Percentiles rank a stretch among this genome's conserved stretches.
Evolutionary conservation across 1,140 invertebrate genomes (phyloP).

Genomic region (Procambarus virginalis): DNA sequence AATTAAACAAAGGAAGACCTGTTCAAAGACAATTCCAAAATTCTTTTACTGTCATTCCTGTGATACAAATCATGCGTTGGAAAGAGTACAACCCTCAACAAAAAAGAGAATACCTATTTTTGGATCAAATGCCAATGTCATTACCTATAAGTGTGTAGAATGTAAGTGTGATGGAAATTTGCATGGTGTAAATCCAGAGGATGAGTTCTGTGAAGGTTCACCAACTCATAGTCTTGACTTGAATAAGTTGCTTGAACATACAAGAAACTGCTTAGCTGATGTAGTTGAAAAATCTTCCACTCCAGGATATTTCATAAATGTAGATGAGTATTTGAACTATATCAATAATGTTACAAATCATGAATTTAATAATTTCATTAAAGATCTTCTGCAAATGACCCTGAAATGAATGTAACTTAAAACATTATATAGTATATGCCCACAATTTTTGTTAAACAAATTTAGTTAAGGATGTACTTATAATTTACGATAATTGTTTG

Average conservation of each 20-base stretch:
- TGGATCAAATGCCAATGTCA: background rate
- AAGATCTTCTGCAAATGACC: background rate
- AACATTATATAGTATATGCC: too few species aligned
- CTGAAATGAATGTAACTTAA: background rate
- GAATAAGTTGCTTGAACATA: background rate
- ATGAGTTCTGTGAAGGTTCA: background rate
- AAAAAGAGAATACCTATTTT: background rate
- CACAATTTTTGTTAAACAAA: too few species aligned
- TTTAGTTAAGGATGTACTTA: too few species aligned
- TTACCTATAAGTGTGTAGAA: background rate
- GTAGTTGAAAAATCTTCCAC: background rate
- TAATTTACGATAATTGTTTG: too few species aligned
- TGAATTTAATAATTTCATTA: background rate
- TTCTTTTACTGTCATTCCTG: background rate
- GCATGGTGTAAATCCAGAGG: background rate
- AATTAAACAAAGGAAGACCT: background rate
- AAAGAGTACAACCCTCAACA: background rate
- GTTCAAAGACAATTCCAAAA: background rate
- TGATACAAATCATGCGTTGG: background rate
- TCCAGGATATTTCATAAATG: background rate
- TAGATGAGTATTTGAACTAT: background rate
- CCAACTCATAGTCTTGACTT: background rate
- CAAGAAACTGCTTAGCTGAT: background rate
- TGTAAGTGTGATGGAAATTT: background rate
- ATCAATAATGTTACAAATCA: background rate